phyloP scores from a whole-genome alignment of 2,888 invertebrate species.

The Cephus pygmeus region DNA sequence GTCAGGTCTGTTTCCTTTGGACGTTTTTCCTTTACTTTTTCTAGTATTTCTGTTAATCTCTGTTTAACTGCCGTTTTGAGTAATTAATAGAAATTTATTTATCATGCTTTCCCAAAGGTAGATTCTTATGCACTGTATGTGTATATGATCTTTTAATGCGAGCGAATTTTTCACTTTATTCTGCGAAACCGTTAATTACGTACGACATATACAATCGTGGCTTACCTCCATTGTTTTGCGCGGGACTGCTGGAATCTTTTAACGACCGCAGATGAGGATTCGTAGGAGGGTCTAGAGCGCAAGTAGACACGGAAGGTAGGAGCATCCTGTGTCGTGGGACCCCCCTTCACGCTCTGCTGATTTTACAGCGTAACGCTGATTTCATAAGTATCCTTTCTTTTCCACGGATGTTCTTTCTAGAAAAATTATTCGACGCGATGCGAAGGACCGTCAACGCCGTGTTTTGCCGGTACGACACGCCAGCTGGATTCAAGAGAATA shows the following conservation, averaged over 20 bases:
- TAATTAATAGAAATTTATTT: background rate
- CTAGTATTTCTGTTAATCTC: background rate
- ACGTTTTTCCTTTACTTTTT: background rate
- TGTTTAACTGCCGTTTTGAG: background rate
- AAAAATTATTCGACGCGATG: background rate
- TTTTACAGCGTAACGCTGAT: conserved; percentile 58
- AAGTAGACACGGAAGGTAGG: conserved; percentile 51
- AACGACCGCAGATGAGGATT: conserved; percentile 31
- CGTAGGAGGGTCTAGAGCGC: conserved; percentile 30
- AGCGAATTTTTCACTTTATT: background rate
- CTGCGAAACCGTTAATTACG: background rate
- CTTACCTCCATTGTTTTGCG: conserved; percentile 32
- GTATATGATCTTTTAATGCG: background rate
- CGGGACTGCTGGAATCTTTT: conserved; percentile 40
- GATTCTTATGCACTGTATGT: background rate
- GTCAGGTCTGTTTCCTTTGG: background rate
- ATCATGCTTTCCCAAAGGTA: background rate
- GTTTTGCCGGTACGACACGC: background rate
- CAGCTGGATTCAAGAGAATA: background rate
- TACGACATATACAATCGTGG: background rate
- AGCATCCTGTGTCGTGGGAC: conserved; percentile 33
- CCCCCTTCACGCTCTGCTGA: conserved; percentile 52
- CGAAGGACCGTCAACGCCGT: background rate
- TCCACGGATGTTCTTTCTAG: conserved; percentile 2
- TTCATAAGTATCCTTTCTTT: conserved; percentile 54